Evolutionary conservation across 2,888 invertebrate genomes (phyloP), one percentile per base, ranked within the genome.

Genomic region (Agrotis ipsilon): DNA sequence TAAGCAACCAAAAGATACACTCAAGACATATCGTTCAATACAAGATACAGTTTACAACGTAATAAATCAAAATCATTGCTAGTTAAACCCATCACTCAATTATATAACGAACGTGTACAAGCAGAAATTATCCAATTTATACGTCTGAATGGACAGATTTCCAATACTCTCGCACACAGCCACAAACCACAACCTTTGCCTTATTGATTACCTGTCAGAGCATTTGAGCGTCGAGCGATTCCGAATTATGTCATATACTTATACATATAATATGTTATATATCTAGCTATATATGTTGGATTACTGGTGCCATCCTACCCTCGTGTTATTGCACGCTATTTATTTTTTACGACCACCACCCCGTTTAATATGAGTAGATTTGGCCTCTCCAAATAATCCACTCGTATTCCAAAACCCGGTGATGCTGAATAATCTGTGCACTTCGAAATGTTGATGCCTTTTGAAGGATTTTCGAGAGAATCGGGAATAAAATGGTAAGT

Each of bases 161-260:
- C 72, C 65, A 75, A 78, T 81, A 75, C 65, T 80, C 71, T 55
- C 71, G 59, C 61, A 72, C 59, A 81, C 63, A 72, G 74, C 54
- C 63, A 60, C 61, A 61, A 77, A 58, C 79, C 83, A 68, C 82
- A 75, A 86, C 82, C 84, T 83, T 78, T 78, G 72, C 81, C 68
- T 70, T 75, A 87, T 87, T 83, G 87, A 86, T 87, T 86, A 81
- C 67, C 77, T 75, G 86, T 87, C 87, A 82, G 52, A 69, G 70
- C 80, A 76, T 80, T 84, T 78, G 78, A 80, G 76, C 78, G 77
- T 75, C 70, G 80, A 83, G 59, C 84, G 75, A 78, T 74, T 75
- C 81, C 76, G 82, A 86, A 87, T 87, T 82, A 86, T 85, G 80
- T 82, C 84, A 85, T 83, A 83, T 86, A 57, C 72, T 72, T 64